Evolutionary conservation across 2,797 vertebrate genomes (phyloP), one percentile per base, ranked within the genome.

Genomic region (Tinamus major): DNA sequence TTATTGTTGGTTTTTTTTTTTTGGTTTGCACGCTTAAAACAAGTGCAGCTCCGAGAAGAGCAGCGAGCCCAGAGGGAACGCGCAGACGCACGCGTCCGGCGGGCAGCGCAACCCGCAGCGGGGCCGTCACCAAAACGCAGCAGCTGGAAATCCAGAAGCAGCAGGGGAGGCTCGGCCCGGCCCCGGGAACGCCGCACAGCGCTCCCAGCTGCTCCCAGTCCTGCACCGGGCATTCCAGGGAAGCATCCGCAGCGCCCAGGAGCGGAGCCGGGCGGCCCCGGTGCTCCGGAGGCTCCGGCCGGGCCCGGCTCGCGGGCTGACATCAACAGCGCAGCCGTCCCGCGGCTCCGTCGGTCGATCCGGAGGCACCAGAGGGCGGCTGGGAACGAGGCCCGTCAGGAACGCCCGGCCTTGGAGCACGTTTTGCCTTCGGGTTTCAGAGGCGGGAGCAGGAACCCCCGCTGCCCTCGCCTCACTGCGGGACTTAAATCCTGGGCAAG

Each of bases 351-450:
- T 24, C 59, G 56, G 82, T 68, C 71, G 16, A 58, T 5, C 9
- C 3, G 1, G 58, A 80, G 33, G 92, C 95, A 91, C 41, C 88
- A 96, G 90, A 93, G 94, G 96, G 93, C 92, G 90, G 55, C 81
- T 80, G 12, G 90, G 55, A 93, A 68, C 4, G 0, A 3, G 37
- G 17, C 31, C 4, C 24, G 37, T 9, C n/a, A 12, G 4, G 3
- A 31, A 15, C 5, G 24, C 5, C n/a, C n/a, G 31, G 26, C 5
- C 31, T 79, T 21, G 2, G 35, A 64, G 82, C 46, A 2, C 2
- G 65, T 5, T 10, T 10, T 31, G n/a, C 7, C 4, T 0, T 5
- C 1, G 18, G 20, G 4, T 18, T 62, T 46, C 13, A 3, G 20
- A 53, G 0, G 3, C 53, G 63, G n/a, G 51, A 74, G 79, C 64